Conservation (phyloP, 2,797 vertebrate species). For the Premnoplex brunnescens region DNA sequence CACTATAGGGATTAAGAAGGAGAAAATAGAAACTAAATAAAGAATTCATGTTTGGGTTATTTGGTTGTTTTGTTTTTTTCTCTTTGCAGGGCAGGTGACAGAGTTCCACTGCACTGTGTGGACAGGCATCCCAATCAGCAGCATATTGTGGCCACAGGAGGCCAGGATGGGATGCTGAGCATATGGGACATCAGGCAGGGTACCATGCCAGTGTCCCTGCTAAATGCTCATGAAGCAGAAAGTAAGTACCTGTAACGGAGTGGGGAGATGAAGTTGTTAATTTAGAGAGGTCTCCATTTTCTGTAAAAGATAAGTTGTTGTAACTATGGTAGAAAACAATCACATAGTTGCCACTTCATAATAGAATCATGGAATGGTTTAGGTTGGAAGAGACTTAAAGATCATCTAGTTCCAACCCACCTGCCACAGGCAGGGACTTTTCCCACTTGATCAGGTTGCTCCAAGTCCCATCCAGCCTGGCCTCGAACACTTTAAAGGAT, state of each 20-base stretch:
- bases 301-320: not conserved
- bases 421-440: not conserved
- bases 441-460: not conserved
- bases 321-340: not conserved
- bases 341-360: not conserved
- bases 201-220: conserved; percentile 88
- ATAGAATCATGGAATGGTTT: not conserved
- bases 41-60: not conserved
- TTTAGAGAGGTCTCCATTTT: not conserved
- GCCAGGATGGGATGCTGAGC: conserved; percentile 95
- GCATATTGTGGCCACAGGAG: conserved; percentile 94
- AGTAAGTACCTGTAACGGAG: conserved; percentile 79
- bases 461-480: not conserved
- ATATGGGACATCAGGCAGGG: conserved; percentile 96
- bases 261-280: not conserved
- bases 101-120: conserved; percentile 93
- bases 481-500: not conserved
- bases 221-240: conserved; percentile 95
- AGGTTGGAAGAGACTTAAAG: not conserved
- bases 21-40: not conserved
- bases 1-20: not conserved
- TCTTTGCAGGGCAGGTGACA: conserved; percentile 83
- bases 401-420: not conserved
- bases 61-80: not conserved
- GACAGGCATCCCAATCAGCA: conserved; percentile 96